Conservation (phyloP, 2,888 invertebrate genomes). For the Apamea monoglypha region DNA sequence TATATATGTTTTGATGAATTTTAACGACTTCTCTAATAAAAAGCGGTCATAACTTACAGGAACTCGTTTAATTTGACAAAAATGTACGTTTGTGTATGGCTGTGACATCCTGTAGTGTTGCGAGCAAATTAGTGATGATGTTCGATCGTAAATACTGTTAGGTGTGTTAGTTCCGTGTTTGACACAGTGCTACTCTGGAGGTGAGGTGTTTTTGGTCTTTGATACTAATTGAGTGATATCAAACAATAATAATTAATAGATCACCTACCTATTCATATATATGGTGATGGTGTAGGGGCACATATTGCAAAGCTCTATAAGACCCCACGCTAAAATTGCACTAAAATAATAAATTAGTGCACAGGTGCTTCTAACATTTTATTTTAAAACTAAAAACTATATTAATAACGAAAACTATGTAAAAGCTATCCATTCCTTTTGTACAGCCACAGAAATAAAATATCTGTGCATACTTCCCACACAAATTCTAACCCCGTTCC, state of each 20-base stretch:
- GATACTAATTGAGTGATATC: conserved; percentile 1
- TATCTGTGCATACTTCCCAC: conserved; percentile 12
- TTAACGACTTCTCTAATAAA: conserved; percentile 62
- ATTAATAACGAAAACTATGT: too few relatives aligned
- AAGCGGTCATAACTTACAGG: conserved; percentile 57
- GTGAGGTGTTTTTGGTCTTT: neutral
- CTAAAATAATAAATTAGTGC: neutral
- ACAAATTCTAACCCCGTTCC: conserved; percentile 12
- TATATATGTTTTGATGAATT: conserved; percentile 59
- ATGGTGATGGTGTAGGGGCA: neutral
- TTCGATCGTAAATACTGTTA: conserved; percentile 53
- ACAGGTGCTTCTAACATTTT: neutral
- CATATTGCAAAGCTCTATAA: neutral
- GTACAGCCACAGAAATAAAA: conserved; percentile 1
- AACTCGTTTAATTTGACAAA: conserved; percentile 63
- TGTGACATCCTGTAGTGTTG: conserved; percentile 61
- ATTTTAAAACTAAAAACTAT: neutral
- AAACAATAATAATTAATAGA: neutral
- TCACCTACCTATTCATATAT: neutral
- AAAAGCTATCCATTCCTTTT: neutral
- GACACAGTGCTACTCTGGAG: neutral
- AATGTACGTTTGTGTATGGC: conserved; percentile 41
- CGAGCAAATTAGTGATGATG: conserved; percentile 60
- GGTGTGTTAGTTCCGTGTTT: conserved; percentile 39
- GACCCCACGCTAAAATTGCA: neutral